Evolutionary conservation across 2,113 vertebrate genomes (phyloP), one percentile per base, ranked within the genome.

Genomic region (Sula dactylatra): DNA sequence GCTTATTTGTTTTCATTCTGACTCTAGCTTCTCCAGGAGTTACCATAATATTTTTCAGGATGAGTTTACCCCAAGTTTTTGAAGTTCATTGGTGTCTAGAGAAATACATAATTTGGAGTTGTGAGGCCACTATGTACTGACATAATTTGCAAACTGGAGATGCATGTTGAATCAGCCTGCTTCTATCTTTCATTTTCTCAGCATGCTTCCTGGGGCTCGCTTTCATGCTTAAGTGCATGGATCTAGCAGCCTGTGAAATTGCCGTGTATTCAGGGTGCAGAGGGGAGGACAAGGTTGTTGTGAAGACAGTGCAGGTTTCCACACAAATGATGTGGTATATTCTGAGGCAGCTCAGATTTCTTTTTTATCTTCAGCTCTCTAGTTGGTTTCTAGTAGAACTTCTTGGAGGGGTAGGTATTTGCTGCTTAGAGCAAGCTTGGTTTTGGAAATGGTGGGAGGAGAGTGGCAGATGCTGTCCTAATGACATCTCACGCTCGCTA

Each of bases 1-100:
- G 32, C 45, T 96, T 93, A 62, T 65, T 96, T 96, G 71, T 94
- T 96, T 96, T 96, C 21, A 10, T 82, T 95, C 76, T 90, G 66
- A 42, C 69, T 95, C 26, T 42, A 26, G 16, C 55, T 80, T 93
- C 52, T 91, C 36, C 61, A 66, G 73, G 49, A 94, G 79, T 94
- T 90, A 77, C 36, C 45, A 26, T 85, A 89, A 69, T 87, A 73
- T 91, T 95, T 95, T 93, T 76, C 49, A 54, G 78, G 22, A 25
- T 65, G 44, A 49, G 19, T 76, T 93, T 93, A 34, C 38, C 9
- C 21, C 21, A 31, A 73, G 10, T 74, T 62, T 73, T 95, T 69
- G 55, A 67, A 88, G 61, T 65, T 77, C 14, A 19, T 82, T 86
- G 15, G 24, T 90, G 88, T 91, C 32, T 79, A 5, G 11, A 58